phyloP scores from a whole-genome alignment of 2,797 vertebrate species.

The Tragelaphus oryx region DNA sequence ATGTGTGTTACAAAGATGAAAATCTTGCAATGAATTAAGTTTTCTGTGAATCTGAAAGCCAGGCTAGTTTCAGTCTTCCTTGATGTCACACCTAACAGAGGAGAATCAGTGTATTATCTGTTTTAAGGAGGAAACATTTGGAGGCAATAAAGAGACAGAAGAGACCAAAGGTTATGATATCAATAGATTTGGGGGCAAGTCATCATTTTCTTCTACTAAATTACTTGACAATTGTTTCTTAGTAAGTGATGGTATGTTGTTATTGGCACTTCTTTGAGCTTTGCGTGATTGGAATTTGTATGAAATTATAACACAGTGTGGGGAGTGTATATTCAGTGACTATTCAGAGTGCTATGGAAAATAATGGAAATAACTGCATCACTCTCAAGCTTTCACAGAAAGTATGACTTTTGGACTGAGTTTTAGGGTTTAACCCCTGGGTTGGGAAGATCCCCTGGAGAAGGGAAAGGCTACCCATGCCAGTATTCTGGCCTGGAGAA shows the following conservation, averaged over 20 bases:
- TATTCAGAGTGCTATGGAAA: background rate
- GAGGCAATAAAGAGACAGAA: background rate
- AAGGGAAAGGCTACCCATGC: background rate
- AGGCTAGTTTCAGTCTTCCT: background rate
- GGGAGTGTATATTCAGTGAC: background rate
- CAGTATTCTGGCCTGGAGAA: background rate
- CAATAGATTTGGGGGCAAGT: background rate
- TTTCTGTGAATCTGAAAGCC: background rate
- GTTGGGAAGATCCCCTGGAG: background rate
- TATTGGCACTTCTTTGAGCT: background rate
- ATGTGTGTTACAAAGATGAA: background rate
- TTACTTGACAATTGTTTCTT: background rate
- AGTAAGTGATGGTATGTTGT: background rate
- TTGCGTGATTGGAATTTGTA: background rate
- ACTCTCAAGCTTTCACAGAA: background rate
- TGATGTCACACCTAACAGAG: background rate
- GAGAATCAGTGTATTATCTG: background rate
- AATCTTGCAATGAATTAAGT: background rate
- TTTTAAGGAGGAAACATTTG: background rate
- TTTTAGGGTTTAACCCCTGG: background rate
- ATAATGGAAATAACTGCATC: background rate
- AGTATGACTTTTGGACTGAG: background rate
- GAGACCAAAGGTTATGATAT: background rate
- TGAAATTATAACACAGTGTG: background rate
- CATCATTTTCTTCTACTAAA: background rate